Percentiles rank a stretch among this genome's conserved stretches.
These are phyloP conservation scores for Antigone vipio DNA, from an alignment of 2,113 vertebrate species.

Conservation along the genomic window DNA sequence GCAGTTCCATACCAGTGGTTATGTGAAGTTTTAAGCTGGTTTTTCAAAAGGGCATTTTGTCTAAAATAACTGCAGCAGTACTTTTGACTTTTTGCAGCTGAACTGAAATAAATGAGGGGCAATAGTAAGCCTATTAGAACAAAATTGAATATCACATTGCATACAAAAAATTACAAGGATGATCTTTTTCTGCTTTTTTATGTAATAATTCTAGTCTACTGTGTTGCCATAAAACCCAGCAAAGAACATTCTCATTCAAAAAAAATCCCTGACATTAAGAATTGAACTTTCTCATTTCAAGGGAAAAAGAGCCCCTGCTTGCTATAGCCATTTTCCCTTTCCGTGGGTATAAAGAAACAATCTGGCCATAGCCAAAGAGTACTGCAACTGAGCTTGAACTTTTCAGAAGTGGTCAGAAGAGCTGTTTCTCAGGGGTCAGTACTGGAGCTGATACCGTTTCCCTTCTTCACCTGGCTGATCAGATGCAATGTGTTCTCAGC, in stretches of 20 bases:
- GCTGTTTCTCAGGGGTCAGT: background rate
- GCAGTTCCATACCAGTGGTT: slow-evolving; percentile 9
- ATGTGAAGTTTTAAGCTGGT: background rate
- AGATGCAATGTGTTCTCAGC: background rate
- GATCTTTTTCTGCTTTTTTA: background rate
- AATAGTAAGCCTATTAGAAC: background rate
- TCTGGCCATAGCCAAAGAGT: background rate
- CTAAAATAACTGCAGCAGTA: background rate
- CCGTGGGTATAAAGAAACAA: background rate
- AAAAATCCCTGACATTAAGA: background rate
- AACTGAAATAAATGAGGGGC: background rate
- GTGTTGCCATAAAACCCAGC: background rate
- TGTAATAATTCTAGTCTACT: background rate
- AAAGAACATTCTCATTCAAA: background rate
- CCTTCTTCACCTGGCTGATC: background rate
- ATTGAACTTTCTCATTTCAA: background rate
- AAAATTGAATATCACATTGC: background rate
- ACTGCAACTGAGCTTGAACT: background rate
- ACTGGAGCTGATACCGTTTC: background rate
- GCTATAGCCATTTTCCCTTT: background rate
- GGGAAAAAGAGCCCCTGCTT: background rate
- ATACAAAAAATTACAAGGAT: background rate
- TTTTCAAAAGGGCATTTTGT: slow-evolving; percentile 9
- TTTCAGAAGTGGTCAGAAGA: background rate
- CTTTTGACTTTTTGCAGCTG: background rate